Evolutionary conservation across 2,888 invertebrate species (phyloP).

Genomic region (Melipona beecheii): DNA sequence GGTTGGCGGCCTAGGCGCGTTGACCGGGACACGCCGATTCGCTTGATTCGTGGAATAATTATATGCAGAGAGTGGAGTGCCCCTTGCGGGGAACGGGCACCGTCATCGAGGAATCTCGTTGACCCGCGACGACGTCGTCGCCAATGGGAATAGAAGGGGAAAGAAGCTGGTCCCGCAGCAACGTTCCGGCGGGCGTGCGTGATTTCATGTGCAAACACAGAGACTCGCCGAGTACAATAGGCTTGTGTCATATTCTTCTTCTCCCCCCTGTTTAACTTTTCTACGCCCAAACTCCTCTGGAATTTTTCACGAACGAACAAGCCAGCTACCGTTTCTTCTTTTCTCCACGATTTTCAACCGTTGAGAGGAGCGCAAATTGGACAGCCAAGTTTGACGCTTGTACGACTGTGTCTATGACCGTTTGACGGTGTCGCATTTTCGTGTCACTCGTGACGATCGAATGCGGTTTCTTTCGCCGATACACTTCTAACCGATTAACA

Average conservation of each 20-base stretch:
- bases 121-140: constrained; percentile 45
- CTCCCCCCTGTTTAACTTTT: constrained; percentile 17
- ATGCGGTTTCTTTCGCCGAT: no score
- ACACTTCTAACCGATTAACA: no score
- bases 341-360: no score
- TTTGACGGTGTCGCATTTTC: no score
- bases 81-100: constrained; percentile 28
- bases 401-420: no score
- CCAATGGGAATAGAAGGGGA: constrained; percentile 55
- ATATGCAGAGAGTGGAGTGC: constrained; percentile 45
- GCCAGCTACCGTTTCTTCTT: no score
- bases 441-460: no score
- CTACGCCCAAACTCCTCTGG: background rate
- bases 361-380: no score
- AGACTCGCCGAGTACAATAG: constrained; percentile 59
- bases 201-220: constrained; percentile 69
- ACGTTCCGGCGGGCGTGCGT: constrained; percentile 51
- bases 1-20: background rate
- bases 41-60: constrained; percentile 56
- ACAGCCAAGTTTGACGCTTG: no score
- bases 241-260: constrained; percentile 66
- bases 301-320: no score
- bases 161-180: constrained; percentile 61
- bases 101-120: constrained; percentile 64
- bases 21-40: constrained; percentile 1